Base-by-base conservation (phyloP, 2,888 invertebrate genomes). In the Cheilosia vernalis region DNA sequence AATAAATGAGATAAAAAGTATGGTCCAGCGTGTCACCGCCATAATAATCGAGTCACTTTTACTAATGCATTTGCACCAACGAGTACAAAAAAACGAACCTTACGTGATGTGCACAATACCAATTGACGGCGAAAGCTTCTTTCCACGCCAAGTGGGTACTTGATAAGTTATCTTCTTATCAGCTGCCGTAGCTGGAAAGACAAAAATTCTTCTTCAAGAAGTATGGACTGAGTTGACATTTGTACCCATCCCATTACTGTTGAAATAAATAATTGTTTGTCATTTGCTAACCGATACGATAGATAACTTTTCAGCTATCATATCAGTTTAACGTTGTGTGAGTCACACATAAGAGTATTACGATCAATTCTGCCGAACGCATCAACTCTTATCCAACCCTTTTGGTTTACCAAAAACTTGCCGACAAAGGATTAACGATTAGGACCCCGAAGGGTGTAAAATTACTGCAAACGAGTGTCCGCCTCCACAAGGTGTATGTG, bases 21-120 rank as follows among this genome's bases (percentile, higher is more conserved):
- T 73, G 27, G 74, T 80, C 81, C 88, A 87, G 58, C 87, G 87
- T 37, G 87, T 88, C 60, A 87, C 88, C n/a, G 84, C 86, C 87
- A 87, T 87, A 24, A 9, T 64, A 27, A 30, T 21, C 15, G 33
- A 47, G 27, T 19, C 40, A 37, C 44, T n/a, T 15, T 37, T 3
- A 37, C 44, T 56, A 56, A 44, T 21, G 19, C 30, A 53, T 21
- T 49, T 33, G 49, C 15, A 72, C 3, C 53, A 6, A 30, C 1
- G 21, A 61, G 33, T 13, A 17, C 24, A 17, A 13, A 13, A 13
- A 17, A 42, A 42, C 30, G 27, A 19, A 30, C 42, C 9, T 53
- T 42, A 13, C 24, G 33, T 58, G 70, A 37, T 49, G 21, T 17
- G 27, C 24, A 17, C n/a, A 40, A 37, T 51, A 10, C 37, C 10